These are phyloP conservation scores for Poecilia latipinna DNA, from an alignment of 2,113 vertebrate species.

Conservation along the genomic window DNA sequence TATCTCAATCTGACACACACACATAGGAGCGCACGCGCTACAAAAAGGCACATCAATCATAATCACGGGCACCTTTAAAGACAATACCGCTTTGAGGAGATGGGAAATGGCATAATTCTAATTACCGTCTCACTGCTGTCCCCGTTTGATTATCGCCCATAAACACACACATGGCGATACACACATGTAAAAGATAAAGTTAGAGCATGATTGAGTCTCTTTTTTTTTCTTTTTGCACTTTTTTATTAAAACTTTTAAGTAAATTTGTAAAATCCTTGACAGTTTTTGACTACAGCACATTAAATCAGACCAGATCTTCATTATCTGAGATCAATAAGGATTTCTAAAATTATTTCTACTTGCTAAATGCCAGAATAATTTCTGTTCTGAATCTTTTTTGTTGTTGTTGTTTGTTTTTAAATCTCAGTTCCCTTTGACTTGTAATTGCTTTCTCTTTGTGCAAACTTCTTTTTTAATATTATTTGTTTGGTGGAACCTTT, in stretches of 20 bases:
- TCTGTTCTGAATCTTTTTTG: no score
- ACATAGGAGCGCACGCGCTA: conserved; percentile 20
- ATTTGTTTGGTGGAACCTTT: no score
- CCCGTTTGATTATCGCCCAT: conserved; percentile 38
- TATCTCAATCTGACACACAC: conserved; percentile 48
- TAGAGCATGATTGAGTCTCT: conserved; percentile 25
- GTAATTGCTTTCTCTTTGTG: no score
- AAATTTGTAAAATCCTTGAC: background rate
- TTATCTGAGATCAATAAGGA: background rate
- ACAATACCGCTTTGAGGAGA: conserved; percentile 63
- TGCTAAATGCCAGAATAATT: no score
- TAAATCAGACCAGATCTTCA: background rate
- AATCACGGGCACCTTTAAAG: conserved; percentile 74
- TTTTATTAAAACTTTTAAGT: background rate
- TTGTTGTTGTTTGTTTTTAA: no score
- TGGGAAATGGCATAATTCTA: conserved; percentile 70
- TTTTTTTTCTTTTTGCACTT: background rate
- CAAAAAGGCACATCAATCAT: conserved; percentile 75
- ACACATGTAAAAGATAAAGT: conserved; percentile 1
- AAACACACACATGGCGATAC: conserved; percentile 20
- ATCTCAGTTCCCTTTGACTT: no score
- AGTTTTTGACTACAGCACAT: background rate
- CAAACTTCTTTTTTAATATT: no score
- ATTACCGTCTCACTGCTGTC: conserved; percentile 68
- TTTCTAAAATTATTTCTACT: no score